phyloP scores from a whole-genome alignment of 2,888 invertebrate species.

The Leucoma salicis region DNA sequence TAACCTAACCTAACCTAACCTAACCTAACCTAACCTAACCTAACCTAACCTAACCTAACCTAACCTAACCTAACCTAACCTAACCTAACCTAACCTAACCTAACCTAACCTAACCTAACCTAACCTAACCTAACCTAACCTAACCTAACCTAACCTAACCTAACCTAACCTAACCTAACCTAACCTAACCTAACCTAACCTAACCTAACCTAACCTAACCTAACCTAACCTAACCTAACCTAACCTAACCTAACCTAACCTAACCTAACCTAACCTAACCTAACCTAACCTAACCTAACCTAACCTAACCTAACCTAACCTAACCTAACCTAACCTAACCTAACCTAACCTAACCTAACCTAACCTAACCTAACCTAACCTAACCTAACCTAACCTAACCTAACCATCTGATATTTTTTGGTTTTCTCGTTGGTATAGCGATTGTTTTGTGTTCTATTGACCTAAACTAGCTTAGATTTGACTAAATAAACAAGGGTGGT shows the following conservation, averaged over 20 bases:
- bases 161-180: neutral
- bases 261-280: conserved; percentile 13
- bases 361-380: conserved; percentile 22
- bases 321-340: conserved; percentile 18
- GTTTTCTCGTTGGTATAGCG: too few relatives aligned
- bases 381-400: conserved; percentile 18
- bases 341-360: conserved; percentile 20
- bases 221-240: neutral
- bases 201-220: neutral
- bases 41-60: conserved; percentile 6
- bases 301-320: conserved; percentile 15
- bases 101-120: conserved; percentile 6
- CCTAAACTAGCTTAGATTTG: too few relatives aligned
- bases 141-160: conserved; percentile 6
- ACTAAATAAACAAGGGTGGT: too few relatives aligned
- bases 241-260: conserved; percentile 10
- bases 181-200: neutral
- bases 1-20: conserved; percentile 6
- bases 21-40: conserved; percentile 6
- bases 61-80: conserved; percentile 6
- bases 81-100: conserved; percentile 6
- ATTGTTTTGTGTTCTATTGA: too few relatives aligned
- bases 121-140: conserved; percentile 6
- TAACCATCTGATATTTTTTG: too few relatives aligned
- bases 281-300: conserved; percentile 20